Conservation (phyloP, 1,140 invertebrate genomes). For the Leptopilina boulardi region DNA sequence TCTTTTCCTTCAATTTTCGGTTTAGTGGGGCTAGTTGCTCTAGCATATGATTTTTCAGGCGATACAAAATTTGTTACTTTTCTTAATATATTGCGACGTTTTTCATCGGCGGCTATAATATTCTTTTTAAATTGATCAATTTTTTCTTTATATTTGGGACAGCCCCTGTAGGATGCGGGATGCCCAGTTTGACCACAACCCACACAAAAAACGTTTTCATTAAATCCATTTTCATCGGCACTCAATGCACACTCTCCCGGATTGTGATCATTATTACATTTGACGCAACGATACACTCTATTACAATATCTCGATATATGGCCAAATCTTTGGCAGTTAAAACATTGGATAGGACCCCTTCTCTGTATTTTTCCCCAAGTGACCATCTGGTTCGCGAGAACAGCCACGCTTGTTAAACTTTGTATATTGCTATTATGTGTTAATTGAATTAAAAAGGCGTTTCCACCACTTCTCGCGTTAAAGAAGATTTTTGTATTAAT, state of each 20-base stretch:
- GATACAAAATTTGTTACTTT: constrained; percentile 23
- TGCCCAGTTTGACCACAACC: constrained; percentile 46
- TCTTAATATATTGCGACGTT: neutral
- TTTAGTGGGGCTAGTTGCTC: too few species aligned
- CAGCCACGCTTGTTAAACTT: neutral
- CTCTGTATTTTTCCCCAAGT: constrained; percentile 28
- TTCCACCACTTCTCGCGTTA: neutral
- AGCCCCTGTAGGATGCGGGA: constrained; percentile 50
- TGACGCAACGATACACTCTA: constrained; percentile 40
- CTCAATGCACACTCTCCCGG: constrained; percentile 36
- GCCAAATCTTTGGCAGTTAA: constrained; percentile 38
- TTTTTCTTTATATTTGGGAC: constrained; percentile 37
- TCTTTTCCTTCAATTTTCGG: too few species aligned
- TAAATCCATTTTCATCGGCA: neutral
- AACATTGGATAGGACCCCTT: constrained; percentile 35
- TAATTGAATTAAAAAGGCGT: neutral
- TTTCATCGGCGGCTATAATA: too few species aligned
- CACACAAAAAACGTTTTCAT: constrained; percentile 39
- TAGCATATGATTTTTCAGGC: too few species aligned
- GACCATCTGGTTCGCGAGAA: too few species aligned
- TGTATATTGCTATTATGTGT: neutral
- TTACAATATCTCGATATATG: constrained; percentile 35
- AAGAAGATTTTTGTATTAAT: neutral
- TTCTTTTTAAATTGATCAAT: neutral
- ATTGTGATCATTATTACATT: constrained; percentile 31